Evolutionary conservation across 2,888 invertebrate genomes (phyloP), one percentile per base, ranked within the genome.

Genomic region (Dynastes tityus): DNA sequence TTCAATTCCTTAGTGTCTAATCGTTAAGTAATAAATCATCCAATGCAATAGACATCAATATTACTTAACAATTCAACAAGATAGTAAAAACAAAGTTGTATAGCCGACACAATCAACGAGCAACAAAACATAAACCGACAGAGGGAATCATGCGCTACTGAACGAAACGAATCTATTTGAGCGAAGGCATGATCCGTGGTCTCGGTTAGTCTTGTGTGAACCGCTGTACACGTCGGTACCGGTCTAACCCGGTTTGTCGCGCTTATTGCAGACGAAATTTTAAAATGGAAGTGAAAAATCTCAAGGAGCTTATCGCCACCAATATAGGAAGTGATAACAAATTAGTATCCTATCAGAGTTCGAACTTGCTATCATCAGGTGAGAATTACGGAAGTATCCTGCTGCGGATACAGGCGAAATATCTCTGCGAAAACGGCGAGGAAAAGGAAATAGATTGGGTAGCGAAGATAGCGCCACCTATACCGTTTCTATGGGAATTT

Each of bases 351-450:
- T 88, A 88, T 70, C 82, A 83, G 22, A 86, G 87, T 22, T 84
- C 85, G 22, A 87, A 87, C 80, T 84, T 90, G n/a, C 89, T 90
- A 55, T 89, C 90, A 22, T 88, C 90, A 0, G 92, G 92, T 1
- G 92, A 92, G 81, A 92, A 92, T 83, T 92, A 91, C 83, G 92
- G 92, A 1, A 92, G 92, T 81, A 84, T 90, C 0, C 91, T 92
- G 85, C 82, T 91, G 0, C 86, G 87, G 1, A 82, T 87, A 5
- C 81, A 83, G 37, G 64, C 89, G 49, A 75, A 61, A 49, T 67
- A 55, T 51, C 45, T 55, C 16, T 27, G 53, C 9, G 55, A 37
- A 13, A 53, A 73, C 9, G 61, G 58, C 29, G 77, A 80, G 13
- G 77, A 78, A 63, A 86, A 89, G 77, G 85, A 87, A 5, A 77